Evolutionary conservation across 2,888 invertebrate genomes (phyloP).

Genomic region (Diloba caeruleocephala): DNA sequence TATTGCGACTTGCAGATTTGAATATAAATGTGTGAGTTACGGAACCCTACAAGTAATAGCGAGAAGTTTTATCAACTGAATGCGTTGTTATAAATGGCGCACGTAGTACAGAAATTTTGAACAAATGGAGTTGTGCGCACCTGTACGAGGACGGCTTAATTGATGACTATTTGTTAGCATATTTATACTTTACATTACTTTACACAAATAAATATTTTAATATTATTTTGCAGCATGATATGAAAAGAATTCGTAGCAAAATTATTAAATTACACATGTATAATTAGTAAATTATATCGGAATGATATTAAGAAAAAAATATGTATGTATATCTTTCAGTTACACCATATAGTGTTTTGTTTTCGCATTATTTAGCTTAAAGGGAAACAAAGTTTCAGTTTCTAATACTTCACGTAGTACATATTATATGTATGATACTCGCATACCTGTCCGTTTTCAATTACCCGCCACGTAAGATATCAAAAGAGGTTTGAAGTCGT

Average conservation of each 20-base stretch:
- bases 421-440: too few relatives aligned
- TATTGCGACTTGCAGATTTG: too few relatives aligned
- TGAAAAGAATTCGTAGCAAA: too few relatives aligned
- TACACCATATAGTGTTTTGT: too few relatives aligned
- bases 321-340: too few relatives aligned
- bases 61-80: slow-evolving; percentile 38
- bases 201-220: neutral
- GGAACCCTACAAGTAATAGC: slow-evolving; percentile 39
- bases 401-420: too few relatives aligned
- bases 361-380: too few relatives aligned
- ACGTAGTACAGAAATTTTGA: slow-evolving; percentile 42
- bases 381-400: too few relatives aligned
- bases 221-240: too few relatives aligned
- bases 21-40: neutral
- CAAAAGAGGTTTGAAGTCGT: slow-evolving; percentile 42
- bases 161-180: slow-evolving; percentile 39
- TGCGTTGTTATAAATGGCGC: slow-evolving; percentile 52
- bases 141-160: slow-evolving; percentile 30
- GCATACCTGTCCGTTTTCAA: slow-evolving; percentile 44
- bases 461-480: slow-evolving; percentile 44
- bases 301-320: too few relatives aligned
- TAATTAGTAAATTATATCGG: too few relatives aligned
- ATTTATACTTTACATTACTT: slow-evolving; percentile 34
- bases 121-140: slow-evolving; percentile 37
- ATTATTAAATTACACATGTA: too few relatives aligned